These are phyloP conservation scores for Bolborhynchus lineola DNA, from an alignment of 2,113 vertebrate species.

Conservation along the genomic window DNA sequence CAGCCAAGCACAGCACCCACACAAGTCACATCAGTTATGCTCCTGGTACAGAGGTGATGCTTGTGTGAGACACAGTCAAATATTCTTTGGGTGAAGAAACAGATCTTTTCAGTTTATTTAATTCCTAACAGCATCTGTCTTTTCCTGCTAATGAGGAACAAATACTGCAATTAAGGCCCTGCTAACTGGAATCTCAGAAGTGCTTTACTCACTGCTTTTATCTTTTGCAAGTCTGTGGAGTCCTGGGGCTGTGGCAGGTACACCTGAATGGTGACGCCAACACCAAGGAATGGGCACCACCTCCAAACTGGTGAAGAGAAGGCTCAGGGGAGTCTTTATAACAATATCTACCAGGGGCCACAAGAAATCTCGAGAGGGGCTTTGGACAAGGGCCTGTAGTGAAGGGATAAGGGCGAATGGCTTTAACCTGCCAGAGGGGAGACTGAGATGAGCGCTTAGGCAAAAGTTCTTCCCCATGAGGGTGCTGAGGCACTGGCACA, in stretches of 20 bases:
- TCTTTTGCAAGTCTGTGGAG: not conserved
- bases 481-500: not conserved
- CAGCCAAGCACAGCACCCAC: not conserved
- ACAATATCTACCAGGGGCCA: not conserved
- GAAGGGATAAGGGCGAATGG: not conserved
- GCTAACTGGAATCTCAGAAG: constrained; percentile 20
- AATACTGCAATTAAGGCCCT: constrained; percentile 32
- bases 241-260: not conserved
- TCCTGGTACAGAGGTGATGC: not conserved
- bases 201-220: not conserved
- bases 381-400: not conserved
- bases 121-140: constrained; percentile 42
- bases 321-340: not conserved
- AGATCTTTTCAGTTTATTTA: not conserved
- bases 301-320: not conserved
- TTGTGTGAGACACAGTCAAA: not conserved
- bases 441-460: not conserved
- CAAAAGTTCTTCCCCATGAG: accelerated
- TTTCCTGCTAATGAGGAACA: not conserved
- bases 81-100: not conserved
- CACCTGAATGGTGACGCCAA: not conserved
- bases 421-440: not conserved
- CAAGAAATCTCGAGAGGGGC: not conserved
- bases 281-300: accelerated
- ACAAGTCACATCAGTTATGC: not conserved